phyloP scores from a whole-genome alignment of 2,113 vertebrate genomes.

The Protobothrops mucrosquamatus region DNA sequence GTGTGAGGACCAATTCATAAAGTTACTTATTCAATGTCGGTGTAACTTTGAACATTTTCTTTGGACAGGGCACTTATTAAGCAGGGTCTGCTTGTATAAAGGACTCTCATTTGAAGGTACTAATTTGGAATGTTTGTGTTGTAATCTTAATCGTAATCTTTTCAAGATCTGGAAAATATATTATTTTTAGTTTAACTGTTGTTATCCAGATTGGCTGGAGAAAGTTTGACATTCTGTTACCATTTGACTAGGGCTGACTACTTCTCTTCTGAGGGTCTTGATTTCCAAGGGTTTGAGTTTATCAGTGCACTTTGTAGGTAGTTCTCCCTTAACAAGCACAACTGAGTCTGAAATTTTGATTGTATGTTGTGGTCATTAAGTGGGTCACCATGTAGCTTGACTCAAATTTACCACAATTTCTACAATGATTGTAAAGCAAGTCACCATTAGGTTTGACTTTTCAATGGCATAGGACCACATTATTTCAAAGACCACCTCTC shows the following conservation, averaged over 20 bases:
- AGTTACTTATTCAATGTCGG: background rate
- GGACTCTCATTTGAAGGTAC: background rate
- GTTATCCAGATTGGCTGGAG: background rate
- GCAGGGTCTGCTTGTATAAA: background rate
- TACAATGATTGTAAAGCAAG: too few relatives aligned
- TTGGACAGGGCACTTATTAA: background rate
- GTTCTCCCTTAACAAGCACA: too few relatives aligned
- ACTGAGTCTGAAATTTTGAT: too few relatives aligned
- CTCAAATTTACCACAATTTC: too few relatives aligned
- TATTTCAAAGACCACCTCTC: background rate
- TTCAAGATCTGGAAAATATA: background rate
- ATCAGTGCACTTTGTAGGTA: background rate
- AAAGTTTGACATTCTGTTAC: background rate
- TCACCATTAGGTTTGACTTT: background rate
- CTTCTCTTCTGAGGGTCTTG: background rate
- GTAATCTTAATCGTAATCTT: background rate
- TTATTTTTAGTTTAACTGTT: background rate
- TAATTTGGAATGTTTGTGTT: background rate
- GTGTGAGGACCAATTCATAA: background rate
- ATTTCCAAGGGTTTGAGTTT: background rate
- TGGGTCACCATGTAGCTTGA: too few relatives aligned
- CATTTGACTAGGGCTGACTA: background rate
- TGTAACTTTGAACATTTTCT: background rate
- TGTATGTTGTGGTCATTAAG: too few relatives aligned
- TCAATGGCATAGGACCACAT: background rate